Evolutionary conservation across 2,888 invertebrate species (phyloP).

Genomic region (Acrocera orbiculus): DNA sequence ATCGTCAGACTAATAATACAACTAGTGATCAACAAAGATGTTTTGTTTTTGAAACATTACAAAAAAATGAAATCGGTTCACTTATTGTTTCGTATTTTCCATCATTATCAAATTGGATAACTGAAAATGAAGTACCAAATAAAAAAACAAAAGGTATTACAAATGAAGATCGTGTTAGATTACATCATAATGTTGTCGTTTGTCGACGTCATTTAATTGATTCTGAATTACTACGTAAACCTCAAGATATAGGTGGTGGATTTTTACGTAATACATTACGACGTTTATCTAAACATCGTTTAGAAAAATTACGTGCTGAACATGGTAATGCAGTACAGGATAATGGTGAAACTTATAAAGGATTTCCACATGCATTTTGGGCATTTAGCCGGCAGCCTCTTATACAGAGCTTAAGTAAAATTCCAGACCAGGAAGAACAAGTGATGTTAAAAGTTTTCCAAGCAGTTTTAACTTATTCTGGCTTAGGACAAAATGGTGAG

Average conservation of each 20-base stretch:
- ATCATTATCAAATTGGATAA: conserved; percentile 61
- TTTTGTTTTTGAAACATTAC: conserved; percentile 80
- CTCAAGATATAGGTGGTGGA: conserved; percentile 65
- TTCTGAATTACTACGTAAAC: conserved; percentile 62
- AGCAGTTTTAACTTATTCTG: conserved; percentile 75
- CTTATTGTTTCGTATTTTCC: conserved; percentile 85
- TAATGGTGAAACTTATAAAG: conserved; percentile 71
- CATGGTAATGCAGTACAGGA: conserved; percentile 44
- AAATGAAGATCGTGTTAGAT: conserved; percentile 68
- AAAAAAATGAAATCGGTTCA: conserved; percentile 83
- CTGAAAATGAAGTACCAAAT: conserved; percentile 49
- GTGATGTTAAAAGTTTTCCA: conserved; percentile 77
- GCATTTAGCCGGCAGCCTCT: conserved; percentile 68
- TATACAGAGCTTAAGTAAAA: conserved; percentile 64
- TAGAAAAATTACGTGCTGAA: conserved; percentile 57
- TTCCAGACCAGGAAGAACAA: conserved; percentile 75
- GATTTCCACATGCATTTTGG: conserved; percentile 76
- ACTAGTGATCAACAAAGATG: conserved; percentile 45
- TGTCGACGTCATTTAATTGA: conserved; percentile 71
- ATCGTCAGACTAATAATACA: conserved; percentile 32
- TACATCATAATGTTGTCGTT: conserved; percentile 74
- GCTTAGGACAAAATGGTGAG: conserved; percentile 48
- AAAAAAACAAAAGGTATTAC: conserved; percentile 55
- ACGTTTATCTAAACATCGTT: conserved; percentile 65
- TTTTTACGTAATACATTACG: conserved; percentile 78